phyloP scores from a whole-genome alignment of 2,888 invertebrate species.

The Crepidodera aurea region DNA sequence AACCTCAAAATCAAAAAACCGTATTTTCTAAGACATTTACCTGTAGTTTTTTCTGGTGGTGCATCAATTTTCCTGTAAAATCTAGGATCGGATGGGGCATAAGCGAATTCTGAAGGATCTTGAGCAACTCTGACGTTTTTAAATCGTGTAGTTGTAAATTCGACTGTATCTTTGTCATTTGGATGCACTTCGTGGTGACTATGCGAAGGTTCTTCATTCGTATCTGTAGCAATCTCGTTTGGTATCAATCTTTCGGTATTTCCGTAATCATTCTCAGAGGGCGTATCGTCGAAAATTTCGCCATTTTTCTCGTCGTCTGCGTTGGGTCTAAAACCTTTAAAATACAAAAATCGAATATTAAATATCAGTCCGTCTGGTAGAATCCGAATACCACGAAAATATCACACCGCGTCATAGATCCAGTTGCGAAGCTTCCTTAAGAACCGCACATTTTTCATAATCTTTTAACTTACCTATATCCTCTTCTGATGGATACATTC shows the following conservation, averaged over 20 bases:
- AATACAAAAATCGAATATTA: too few relatives aligned
- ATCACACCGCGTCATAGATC: too few relatives aligned
- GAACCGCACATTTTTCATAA: too few relatives aligned
- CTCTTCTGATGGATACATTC: slow-evolving; percentile 44
- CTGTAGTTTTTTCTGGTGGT: slow-evolving; percentile 7
- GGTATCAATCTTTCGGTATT: slow-evolving; percentile 7
- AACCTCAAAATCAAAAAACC: not conserved
- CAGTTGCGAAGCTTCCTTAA: too few relatives aligned
- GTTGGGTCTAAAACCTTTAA: slow-evolving; percentile 45
- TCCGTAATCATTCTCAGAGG: slow-evolving; percentile 2
- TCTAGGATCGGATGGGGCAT: slow-evolving; percentile 57
- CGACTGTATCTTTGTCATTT: slow-evolving; percentile 18
- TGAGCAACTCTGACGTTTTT: slow-evolving; percentile 45
- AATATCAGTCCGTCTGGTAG: too few relatives aligned
- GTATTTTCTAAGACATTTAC: too few relatives aligned
- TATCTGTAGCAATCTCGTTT: not conserved
- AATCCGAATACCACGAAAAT: too few relatives aligned
- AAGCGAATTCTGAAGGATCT: slow-evolving; percentile 57
- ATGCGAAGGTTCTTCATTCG: slow-evolving; percentile 5
- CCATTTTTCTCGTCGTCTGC: slow-evolving; percentile 39
- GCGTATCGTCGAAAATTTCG: slow-evolving; percentile 24
- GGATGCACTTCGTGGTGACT: slow-evolving; percentile 13
- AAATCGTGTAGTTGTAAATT: slow-evolving; percentile 38
- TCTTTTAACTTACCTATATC: slow-evolving; percentile 34
- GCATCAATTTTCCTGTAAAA: slow-evolving; percentile 50